Conservation (phyloP, 1,140 invertebrate genomes). For the Leptopilina boulardi region DNA sequence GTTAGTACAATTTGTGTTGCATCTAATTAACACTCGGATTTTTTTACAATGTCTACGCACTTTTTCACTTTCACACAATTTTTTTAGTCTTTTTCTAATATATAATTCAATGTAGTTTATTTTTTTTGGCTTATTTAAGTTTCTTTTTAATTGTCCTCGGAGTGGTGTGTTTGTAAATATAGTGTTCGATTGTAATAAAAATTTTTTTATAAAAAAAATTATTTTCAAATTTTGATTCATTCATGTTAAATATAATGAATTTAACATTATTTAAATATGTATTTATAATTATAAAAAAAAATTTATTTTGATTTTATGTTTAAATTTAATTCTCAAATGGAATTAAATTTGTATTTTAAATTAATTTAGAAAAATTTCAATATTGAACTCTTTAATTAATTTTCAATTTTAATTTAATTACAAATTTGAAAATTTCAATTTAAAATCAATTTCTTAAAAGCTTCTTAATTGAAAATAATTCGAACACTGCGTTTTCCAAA, state of each 20-base stretch:
- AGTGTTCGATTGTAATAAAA: constrained; percentile 1
- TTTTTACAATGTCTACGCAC: neutral
- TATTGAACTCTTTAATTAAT: too few species aligned
- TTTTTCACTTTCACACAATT: constrained; percentile 11
- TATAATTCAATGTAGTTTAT: neutral
- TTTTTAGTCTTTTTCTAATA: constrained; percentile 19
- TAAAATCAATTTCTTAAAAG: neutral
- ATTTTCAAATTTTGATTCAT: neutral
- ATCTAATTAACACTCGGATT: neutral
- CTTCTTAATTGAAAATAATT: neutral
- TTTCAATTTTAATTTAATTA: neutral
- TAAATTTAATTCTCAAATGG: too few species aligned
- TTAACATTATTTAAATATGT: too few species aligned
- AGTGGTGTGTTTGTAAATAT: neutral
- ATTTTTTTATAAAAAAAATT: constrained; percentile 15
- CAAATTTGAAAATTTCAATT: neutral
- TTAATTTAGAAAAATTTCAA: too few species aligned
- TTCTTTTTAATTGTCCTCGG: constrained; percentile 24
- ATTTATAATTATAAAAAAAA: too few species aligned
- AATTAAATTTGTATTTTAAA: too few species aligned
- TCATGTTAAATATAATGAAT: neutral
- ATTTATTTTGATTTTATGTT: too few species aligned
- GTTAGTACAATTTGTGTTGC: neutral
- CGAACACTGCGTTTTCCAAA: neutral
- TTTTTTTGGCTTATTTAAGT: neutral